Evolutionary conservation across 2,888 invertebrate genomes (phyloP), one percentile per base, ranked within the genome.

Genomic region (Meteorus cinctellus): DNA sequence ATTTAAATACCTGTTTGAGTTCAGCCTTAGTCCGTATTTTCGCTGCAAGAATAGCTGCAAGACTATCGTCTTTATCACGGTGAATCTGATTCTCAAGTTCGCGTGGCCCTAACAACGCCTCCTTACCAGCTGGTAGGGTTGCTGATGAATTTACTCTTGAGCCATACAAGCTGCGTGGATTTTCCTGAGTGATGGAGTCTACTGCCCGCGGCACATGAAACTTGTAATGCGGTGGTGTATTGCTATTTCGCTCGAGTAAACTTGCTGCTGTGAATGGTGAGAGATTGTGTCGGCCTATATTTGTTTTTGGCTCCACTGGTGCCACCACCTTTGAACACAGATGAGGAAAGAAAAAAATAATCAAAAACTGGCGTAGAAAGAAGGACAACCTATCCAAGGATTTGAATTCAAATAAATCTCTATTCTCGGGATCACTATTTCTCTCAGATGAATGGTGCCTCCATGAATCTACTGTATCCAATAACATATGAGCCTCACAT

Each of bases 21-120:
- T 96, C 96, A 1, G 95, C 96, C 90, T 96, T 96, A 4, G 96
- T 97, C 81, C 96, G 92, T 84, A 96, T 96, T 85, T 96, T 92
- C 14, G 95, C 93, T 4, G 93, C 92, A 72, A 92, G 87, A 75
- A 92, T 90, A n/a, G 92, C 92, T 55, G 94, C 94, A 65, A 94
- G 85, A 31, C 92, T 92, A 84, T 92, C 92, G 73, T 88, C 88
- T 78, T 88, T 88, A 81, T 88, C 88, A 41, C 88, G 85, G 73
- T 86, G 86, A 77, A 89, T 87, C 79, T 87, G 88, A 84, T 86
- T 87, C 77, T 87, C 87, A 60, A 82, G 78, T 73, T 84, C 86
- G 55, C 87, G 84, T n/a, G 87, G 84, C 77, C 83, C 85, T 63
- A 86, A 79, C 76, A 87, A 82, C 69, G 86, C 86, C 62, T 88